Conservation (phyloP, 2,888 invertebrate species). For the Papilio protenor region DNA sequence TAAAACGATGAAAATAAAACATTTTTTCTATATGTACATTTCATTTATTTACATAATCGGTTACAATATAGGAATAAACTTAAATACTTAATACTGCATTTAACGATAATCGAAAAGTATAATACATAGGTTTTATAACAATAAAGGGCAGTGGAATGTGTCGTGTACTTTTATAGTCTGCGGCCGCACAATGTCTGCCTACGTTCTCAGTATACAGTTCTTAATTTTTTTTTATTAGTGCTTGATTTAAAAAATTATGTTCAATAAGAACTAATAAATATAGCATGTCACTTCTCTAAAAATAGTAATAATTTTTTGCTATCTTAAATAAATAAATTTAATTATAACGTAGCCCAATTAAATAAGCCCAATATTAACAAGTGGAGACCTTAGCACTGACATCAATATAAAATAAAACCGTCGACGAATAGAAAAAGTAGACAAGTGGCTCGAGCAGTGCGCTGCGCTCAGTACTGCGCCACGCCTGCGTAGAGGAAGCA, state of each 20-base stretch:
- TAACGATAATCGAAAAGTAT: conserved; percentile 29
- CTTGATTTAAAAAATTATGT: neutral
- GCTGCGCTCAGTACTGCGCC: neutral
- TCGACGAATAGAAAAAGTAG: neutral
- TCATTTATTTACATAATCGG: conserved; percentile 39
- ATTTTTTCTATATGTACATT: conserved; percentile 34
- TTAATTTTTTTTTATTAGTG: neutral
- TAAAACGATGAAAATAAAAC: conserved; percentile 30
- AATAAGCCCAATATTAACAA: neutral
- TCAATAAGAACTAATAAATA: neutral
- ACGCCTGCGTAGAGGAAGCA: neutral
- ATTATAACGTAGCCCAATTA: neutral
- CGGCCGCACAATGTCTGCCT: neutral
- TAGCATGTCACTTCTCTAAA: neutral
- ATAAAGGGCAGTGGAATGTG: conserved; percentile 13
- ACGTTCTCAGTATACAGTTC: too few relatives aligned
- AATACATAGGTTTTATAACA: conserved; percentile 6
- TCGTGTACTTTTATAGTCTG: conserved; percentile 4
- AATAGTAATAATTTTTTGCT: neutral
- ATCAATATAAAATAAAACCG: neutral
- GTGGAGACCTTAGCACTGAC: neutral
- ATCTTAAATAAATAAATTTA: neutral
- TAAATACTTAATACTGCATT: conserved; percentile 39
- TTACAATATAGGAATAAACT: conserved; percentile 31
- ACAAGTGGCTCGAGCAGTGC: neutral